A percentile compares a stretch with the other conserved stretches of the same genome.
Conservation (phyloP, 2,113 vertebrate genomes). For the Platanista minor region DNA sequence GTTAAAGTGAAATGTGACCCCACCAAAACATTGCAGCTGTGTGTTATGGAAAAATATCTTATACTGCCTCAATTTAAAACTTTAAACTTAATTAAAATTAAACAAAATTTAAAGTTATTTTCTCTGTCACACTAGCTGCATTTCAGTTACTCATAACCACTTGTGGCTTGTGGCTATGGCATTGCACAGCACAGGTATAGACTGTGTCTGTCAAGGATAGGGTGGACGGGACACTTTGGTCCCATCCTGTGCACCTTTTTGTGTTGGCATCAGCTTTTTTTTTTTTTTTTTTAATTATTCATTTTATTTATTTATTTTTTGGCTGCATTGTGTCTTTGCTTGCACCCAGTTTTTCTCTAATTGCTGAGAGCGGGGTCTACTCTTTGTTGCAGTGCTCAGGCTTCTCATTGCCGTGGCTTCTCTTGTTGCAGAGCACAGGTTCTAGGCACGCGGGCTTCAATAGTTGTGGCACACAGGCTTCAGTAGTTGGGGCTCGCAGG, state of each 20-base stretch:
- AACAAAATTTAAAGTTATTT: background rate
- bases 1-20: background rate
- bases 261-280: background rate
- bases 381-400: too few relatives aligned
- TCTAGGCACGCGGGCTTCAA: too few relatives aligned
- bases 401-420: too few relatives aligned
- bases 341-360: too few relatives aligned
- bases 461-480: too few relatives aligned
- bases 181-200: fast-evolving
- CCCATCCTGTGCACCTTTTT: background rate
- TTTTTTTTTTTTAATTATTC: too few relatives aligned
- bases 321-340: too few relatives aligned
- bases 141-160: background rate
- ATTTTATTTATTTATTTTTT: too few relatives aligned
- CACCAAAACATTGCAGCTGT: background rate
- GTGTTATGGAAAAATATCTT: background rate
- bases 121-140: background rate
- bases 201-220: background rate
- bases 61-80: background rate
- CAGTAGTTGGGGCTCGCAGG: too few relatives aligned
- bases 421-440: too few relatives aligned
- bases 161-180: background rate
- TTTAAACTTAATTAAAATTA: background rate
- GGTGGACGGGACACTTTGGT: background rate
- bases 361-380: too few relatives aligned